These are phyloP conservation scores for Merluccius polli DNA, from an alignment of 2,797 vertebrate genomes.

Conservation along the genomic window DNA sequence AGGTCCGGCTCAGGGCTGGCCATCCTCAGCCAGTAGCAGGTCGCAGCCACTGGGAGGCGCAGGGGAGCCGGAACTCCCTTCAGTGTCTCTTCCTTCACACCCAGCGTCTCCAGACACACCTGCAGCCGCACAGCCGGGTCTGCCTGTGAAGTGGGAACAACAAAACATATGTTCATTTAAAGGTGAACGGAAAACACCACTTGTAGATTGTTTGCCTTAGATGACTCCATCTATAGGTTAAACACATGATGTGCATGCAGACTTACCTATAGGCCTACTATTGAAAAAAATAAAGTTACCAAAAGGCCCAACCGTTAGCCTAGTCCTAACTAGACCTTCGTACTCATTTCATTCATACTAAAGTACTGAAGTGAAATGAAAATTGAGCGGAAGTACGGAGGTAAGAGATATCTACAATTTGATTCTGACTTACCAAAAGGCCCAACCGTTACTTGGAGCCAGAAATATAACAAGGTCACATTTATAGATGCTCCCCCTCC, in stretches of 20 bases:
- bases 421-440: too few relatives aligned
- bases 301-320: too few relatives aligned
- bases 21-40: constrained; percentile 71
- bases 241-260: background rate
- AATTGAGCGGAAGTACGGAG: too few relatives aligned
- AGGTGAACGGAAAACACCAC: background rate
- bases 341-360: too few relatives aligned
- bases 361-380: too few relatives aligned
- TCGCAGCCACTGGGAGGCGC: constrained; percentile 69
- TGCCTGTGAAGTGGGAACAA: constrained; percentile 52
- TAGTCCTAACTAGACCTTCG: too few relatives aligned
- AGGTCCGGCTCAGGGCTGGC: constrained; percentile 59
- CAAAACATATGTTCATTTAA: background rate
- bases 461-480: too few relatives aligned
- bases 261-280: too few relatives aligned
- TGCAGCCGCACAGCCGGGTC: constrained; percentile 41
- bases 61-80: constrained; percentile 56
- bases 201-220: background rate
- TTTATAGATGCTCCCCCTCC: too few relatives aligned
- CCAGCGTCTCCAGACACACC: constrained; percentile 73
- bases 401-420: too few relatives aligned
- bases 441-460: too few relatives aligned
- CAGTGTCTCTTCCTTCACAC: constrained; percentile 54
- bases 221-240: background rate
- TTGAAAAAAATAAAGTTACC: too few relatives aligned